Evolutionary conservation across 2,113 vertebrate genomes (phyloP), one percentile per base, ranked within the genome.

Genomic region (Oryzias javanicus): DNA sequence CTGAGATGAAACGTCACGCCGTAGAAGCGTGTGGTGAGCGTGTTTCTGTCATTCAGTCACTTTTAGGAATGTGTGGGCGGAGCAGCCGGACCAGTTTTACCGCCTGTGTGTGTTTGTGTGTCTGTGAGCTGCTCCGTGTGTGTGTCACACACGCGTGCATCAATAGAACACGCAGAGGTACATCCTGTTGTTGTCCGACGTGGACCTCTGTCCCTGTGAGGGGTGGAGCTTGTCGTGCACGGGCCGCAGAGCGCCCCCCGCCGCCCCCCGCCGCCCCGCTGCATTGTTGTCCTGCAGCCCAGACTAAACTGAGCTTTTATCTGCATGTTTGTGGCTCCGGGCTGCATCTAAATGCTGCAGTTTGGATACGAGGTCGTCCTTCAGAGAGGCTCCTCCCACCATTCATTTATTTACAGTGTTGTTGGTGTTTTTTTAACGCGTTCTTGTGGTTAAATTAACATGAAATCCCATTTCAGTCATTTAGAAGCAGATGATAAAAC

Each of bases 1-100:
- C 56, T 19, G n/a, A n/a, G n/a, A n/a, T n/a, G n/a, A n/a, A n/a
- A n/a, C n/a, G n/a, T n/a, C n/a, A n/a, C n/a, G n/a, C n/a, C n/a
- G n/a, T n/a, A n/a, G n/a, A n/a, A n/a, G n/a, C n/a, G n/a, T n/a
- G n/a, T n/a, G n/a, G n/a, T n/a, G n/a, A n/a, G n/a, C n/a, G n/a
- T n/a, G n/a, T n/a, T n/a, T n/a, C n/a, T n/a, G 77, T 87, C 80
- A 82, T 79, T 87, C 87, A 84, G 61, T 73, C 72, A 62, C 18
- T 86, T 87, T 88, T 87, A 80, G 87, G 84, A 87, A 87, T 84
- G 82, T 78, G 86, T 87, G 80, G 79, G 83, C 17, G 76, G 71
- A 84, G 85, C 76, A 29, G 83, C 62, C 73, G 78, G 83, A 89
- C 87, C 81, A 81, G 87, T 89, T 84, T 62, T 70, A 40, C 79